These are phyloP conservation scores for Microtus richardsoni DNA, from an alignment of 2,113 vertebrate genomes.

Conservation along the genomic window DNA sequence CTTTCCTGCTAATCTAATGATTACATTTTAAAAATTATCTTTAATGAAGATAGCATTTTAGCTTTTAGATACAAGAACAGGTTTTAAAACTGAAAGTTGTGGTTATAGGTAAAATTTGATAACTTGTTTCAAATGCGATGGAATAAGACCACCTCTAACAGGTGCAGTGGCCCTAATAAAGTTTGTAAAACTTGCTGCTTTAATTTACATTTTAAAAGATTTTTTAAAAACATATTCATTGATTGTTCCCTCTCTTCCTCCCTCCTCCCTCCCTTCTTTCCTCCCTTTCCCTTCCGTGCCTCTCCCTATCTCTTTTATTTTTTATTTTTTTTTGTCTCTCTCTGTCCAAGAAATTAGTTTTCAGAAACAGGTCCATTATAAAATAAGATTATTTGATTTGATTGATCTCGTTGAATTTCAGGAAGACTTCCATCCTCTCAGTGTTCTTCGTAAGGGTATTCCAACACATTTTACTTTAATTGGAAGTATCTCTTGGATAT, in stretches of 20 bases:
- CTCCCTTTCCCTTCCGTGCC: too few species aligned
- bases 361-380: not conserved
- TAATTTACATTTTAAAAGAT: not conserved
- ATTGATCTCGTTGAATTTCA: not conserved
- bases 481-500: not conserved
- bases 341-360: not conserved
- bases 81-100: constrained; percentile 47
- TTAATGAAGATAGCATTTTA: constrained; percentile 23
- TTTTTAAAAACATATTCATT: too few species aligned
- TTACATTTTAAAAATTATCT: constrained; percentile 3
- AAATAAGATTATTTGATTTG: not conserved
- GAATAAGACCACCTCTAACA: constrained; percentile 1
- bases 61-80: not conserved
- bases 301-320: too few species aligned
- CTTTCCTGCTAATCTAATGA: constrained; percentile 11
- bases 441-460: constrained; percentile 9
- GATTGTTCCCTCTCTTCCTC: too few species aligned
- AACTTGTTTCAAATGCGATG: constrained; percentile 1
- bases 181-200: not conserved
- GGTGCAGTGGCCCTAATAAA: not conserved
- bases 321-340: too few species aligned
- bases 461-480: constrained; percentile 9
- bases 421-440: not conserved
- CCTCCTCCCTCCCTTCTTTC: too few species aligned
- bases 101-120: not conserved